Percentiles rank a stretch among this genome's conserved stretches.
phyloP scores from a whole-genome alignment of 1,140 invertebrate species.

The Maconellicoccus hirsutus region DNA sequence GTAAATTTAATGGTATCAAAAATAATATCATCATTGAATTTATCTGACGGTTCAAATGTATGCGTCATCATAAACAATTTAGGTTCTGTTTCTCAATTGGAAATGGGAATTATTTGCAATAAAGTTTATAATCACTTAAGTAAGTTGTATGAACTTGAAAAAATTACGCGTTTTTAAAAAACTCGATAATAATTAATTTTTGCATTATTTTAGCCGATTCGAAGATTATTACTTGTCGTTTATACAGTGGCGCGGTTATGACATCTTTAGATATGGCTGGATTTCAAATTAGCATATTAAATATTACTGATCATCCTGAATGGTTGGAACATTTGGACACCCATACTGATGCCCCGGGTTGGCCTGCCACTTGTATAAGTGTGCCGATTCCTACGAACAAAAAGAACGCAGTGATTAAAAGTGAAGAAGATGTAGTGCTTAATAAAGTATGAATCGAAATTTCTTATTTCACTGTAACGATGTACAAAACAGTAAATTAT shows the following conservation, averaged over 20 bases:
- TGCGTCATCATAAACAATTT: slow-evolving; percentile 68
- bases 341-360: slow-evolving; percentile 44
- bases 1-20: slow-evolving; percentile 39
- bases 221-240: slow-evolving; percentile 44
- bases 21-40: slow-evolving; percentile 40
- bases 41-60: slow-evolving; percentile 43
- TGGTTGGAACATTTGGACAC: slow-evolving; percentile 47
- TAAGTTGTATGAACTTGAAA: no score
- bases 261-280: slow-evolving; percentile 74
- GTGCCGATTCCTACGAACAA: not conserved
- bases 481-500: no score
- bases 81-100: slow-evolving; percentile 60
- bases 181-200: not conserved
- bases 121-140: not conserved
- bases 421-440: not conserved
- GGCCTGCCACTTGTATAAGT: slow-evolving; percentile 35
- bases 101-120: slow-evolving; percentile 48
- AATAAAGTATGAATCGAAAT: not conserved
- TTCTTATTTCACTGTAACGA: no score
- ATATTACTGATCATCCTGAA: slow-evolving; percentile 38
- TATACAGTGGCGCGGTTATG: slow-evolving; percentile 59
- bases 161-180: not conserved
- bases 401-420: not conserved
- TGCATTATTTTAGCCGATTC: slow-evolving; percentile 36
- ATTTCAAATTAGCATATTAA: slow-evolving; percentile 58